A percentile compares a stretch with the other conserved stretches of the same genome.
These are phyloP conservation scores for Poecilia latipinna DNA, from an alignment of 2,113 vertebrate genomes.

Conservation along the genomic window DNA sequence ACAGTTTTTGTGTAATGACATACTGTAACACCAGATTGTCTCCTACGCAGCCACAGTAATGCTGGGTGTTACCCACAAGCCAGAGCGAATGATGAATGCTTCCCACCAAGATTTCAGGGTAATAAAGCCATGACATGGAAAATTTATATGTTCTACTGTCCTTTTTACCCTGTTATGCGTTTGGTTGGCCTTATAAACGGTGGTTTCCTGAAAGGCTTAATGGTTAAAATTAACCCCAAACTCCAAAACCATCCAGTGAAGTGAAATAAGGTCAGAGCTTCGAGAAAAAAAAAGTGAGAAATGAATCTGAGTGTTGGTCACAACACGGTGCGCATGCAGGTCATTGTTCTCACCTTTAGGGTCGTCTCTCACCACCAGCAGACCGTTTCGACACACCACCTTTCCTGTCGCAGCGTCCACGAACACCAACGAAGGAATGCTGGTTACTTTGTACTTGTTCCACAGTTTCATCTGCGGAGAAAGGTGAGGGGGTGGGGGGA, in stretches of 20 bases:
- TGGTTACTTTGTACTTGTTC: slow-evolving; percentile 99
- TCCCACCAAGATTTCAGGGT: slow-evolving; percentile 2
- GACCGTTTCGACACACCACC: slow-evolving; percentile 94
- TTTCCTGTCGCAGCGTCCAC: slow-evolving; percentile 91
- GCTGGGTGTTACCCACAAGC: neutral
- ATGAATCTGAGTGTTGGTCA: slow-evolving; percentile 12
- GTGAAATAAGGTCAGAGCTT: slow-evolving; percentile 8
- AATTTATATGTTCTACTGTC: neutral
- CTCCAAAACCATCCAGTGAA: slow-evolving; percentile 18
- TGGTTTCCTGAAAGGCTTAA: slow-evolving; percentile 26
- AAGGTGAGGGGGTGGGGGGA: slow-evolving; percentile 1
- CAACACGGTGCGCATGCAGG: neutral
- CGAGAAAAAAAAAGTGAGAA: neutral
- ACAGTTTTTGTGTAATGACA: slow-evolving; percentile 11
- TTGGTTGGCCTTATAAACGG: slow-evolving; percentile 24
- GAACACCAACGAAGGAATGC: slow-evolving; percentile 97
- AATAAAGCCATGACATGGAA: slow-evolving; percentile 4
- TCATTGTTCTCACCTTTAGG: slow-evolving; percentile 87
- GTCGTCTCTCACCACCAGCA: slow-evolving; percentile 95
- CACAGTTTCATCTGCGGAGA: slow-evolving; percentile 91
- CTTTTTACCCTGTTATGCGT: slow-evolving; percentile 22
- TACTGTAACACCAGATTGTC: slow-evolving; percentile 1
- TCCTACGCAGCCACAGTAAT: neutral
- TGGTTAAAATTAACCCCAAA: neutral
- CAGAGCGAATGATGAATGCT: slow-evolving; percentile 3